Conservation (phyloP, 92 coral and sea anemone genomes). For the Phenganax stokvisi region DNA sequence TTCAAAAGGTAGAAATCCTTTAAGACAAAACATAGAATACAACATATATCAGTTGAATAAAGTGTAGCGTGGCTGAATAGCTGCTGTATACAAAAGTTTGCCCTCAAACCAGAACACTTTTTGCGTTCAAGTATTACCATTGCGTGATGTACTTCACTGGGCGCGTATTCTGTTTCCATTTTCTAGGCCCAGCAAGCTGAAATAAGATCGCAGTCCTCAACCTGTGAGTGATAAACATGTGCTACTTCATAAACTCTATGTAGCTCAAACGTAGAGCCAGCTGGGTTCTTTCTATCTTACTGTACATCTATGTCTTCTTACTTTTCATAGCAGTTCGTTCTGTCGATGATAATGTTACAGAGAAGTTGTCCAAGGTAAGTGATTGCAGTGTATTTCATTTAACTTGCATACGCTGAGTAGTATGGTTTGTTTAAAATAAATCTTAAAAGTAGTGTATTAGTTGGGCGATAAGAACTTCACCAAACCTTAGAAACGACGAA, state of each 20-base stretch:
- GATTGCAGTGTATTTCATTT: not conserved
- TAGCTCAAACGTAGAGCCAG: not conserved
- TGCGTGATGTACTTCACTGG: not conserved
- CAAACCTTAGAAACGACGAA: too few relatives aligned
- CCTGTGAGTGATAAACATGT: constrained; percentile 5
- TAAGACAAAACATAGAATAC: too few relatives aligned
- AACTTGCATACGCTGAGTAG: too few relatives aligned
- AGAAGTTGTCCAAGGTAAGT: not conserved
- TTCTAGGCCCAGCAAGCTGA: constrained; percentile 24
- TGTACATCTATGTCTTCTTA: not conserved
- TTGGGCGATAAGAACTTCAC: too few relatives aligned
- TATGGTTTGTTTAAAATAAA: too few relatives aligned
- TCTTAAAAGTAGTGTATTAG: too few relatives aligned
- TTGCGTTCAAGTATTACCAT: not conserved
- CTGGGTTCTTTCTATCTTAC: not conserved
- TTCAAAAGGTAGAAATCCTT: too few relatives aligned
- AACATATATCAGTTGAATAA: too few relatives aligned
- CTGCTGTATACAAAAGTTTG: too few relatives aligned
- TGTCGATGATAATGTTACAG: constrained; percentile 10
- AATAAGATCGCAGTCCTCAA: constrained; percentile 19
- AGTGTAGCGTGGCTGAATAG: too few relatives aligned
- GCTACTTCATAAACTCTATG: not conserved
- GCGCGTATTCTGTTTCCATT: not conserved
- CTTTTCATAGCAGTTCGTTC: not conserved
- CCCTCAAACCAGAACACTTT: not conserved